A percentile compares a stretch with the other conserved stretches of the same genome.
Evolutionary conservation across 2,797 vertebrate species (phyloP).

Genomic region (Gymnoscopelus microlampas): DNA sequence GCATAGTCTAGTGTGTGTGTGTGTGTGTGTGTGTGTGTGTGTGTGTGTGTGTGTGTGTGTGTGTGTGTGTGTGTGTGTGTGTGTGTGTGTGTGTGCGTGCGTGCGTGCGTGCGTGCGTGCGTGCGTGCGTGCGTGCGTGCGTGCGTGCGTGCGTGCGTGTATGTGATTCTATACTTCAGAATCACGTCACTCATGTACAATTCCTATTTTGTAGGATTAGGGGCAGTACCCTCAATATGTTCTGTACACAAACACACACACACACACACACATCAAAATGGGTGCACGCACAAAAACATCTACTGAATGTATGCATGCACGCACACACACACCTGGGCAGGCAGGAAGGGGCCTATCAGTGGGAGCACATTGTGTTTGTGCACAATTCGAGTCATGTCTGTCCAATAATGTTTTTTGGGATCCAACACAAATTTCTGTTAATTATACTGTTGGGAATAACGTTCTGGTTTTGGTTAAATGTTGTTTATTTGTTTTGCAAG

Average conservation of each 20-base stretch:
- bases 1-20: too few relatives aligned
- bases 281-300: neutral
- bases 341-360: neutral
- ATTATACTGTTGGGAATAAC: too few relatives aligned
- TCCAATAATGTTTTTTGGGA: too few relatives aligned
- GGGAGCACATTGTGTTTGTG: too few relatives aligned
- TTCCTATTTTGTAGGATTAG: constrained; percentile 32
- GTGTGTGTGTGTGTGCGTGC: too few relatives aligned
- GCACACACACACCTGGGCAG: neutral
- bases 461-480: too few relatives aligned
- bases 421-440: too few relatives aligned
- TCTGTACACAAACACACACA: constrained; percentile 20
- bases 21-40: too few relatives aligned
- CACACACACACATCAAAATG: constrained; percentile 16
- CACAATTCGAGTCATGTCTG: too few relatives aligned
- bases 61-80: neutral
- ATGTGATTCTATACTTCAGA: neutral
- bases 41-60: neutral
- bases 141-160: neutral
- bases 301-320: neutral
- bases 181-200: neutral
- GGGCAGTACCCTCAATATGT: constrained; percentile 23
- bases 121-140: neutral
- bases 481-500: too few relatives aligned
- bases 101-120: neutral